Conservation (phyloP, 2,113 vertebrate genomes). For the Urocynchramus pylzowi region DNA sequence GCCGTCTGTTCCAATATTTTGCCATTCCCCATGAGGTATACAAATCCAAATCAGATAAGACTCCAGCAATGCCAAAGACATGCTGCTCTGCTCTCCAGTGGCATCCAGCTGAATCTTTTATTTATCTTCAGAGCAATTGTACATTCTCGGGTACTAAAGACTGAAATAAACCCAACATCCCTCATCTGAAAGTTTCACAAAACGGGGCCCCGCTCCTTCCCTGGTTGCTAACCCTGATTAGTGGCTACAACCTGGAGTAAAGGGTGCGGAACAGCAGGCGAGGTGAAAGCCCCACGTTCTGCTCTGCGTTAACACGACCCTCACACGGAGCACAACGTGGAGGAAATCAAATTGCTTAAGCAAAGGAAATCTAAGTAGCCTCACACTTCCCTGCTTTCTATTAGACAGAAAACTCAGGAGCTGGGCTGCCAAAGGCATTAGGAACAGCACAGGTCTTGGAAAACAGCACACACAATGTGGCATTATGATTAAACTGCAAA, state of each 20-base stretch:
- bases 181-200: constrained; percentile 76
- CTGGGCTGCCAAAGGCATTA: constrained; percentile 56
- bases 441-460: background rate
- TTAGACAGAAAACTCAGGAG: background rate
- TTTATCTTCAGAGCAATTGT: constrained; percentile 83
- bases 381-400: constrained; percentile 1
- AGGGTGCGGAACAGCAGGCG: constrained; percentile 8
- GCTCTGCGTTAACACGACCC: constrained; percentile 4
- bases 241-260: background rate
- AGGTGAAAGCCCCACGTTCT: constrained; percentile 23
- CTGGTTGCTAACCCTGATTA: constrained; percentile 47
- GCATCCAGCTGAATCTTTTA: constrained; percentile 84
- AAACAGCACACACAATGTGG: constrained; percentile 61
- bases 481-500: constrained; percentile 69
- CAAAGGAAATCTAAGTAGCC: constrained; percentile 21
- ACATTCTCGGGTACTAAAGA: constrained; percentile 75
- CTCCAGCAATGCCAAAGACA: constrained; percentile 83
- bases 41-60: constrained; percentile 88
- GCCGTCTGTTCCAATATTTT: constrained; percentile 88
- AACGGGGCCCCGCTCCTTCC: constrained; percentile 19
- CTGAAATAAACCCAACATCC: constrained; percentile 74
- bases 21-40: constrained; percentile 85
- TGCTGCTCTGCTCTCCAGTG: constrained; percentile 81
- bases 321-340: constrained; percentile 42
- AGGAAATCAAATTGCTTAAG: constrained; percentile 52